These are phyloP conservation scores for Leptinotarsa haldemani DNA, from an alignment of 2,888 invertebrate species.

Conservation along the genomic window DNA sequence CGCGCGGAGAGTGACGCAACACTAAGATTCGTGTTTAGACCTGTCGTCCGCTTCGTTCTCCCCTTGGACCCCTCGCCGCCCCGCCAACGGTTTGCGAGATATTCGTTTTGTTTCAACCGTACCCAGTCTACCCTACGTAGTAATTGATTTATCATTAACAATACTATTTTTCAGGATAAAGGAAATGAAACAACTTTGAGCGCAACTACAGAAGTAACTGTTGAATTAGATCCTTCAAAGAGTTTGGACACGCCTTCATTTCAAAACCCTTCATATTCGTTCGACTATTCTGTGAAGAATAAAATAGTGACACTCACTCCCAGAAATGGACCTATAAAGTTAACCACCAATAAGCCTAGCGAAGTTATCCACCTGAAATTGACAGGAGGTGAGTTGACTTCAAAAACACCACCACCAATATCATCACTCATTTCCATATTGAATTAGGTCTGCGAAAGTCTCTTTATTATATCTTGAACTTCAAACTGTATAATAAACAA, in stretches of 20 bases:
- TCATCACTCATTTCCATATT: too few relatives aligned
- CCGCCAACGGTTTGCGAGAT: too few relatives aligned
- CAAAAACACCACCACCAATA: neutral
- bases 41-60: too few relatives aligned
- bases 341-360: constrained; percentile 34
- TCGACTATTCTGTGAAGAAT: constrained; percentile 61
- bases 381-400: constrained; percentile 37
- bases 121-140: too few relatives aligned
- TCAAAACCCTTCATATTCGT: constrained; percentile 65
- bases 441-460: too few relatives aligned
- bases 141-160: neutral
- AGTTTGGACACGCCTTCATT: constrained; percentile 67
- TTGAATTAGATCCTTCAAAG: constrained; percentile 62
- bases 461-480: too few relatives aligned
- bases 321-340: constrained; percentile 30
- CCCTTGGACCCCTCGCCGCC: too few relatives aligned
- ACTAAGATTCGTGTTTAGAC: too few relatives aligned
- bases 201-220: constrained; percentile 53
- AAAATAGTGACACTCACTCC: constrained; percentile 52
- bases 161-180: constrained; percentile 46
- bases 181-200: constrained; percentile 37
- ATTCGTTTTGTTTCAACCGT: too few relatives aligned
- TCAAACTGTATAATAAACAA: too few relatives aligned
- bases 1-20: too few relatives aligned
- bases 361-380: constrained; percentile 10